Base-by-base conservation (phyloP, 2,888 invertebrate genomes). In the Rhamnusium bicolor region DNA sequence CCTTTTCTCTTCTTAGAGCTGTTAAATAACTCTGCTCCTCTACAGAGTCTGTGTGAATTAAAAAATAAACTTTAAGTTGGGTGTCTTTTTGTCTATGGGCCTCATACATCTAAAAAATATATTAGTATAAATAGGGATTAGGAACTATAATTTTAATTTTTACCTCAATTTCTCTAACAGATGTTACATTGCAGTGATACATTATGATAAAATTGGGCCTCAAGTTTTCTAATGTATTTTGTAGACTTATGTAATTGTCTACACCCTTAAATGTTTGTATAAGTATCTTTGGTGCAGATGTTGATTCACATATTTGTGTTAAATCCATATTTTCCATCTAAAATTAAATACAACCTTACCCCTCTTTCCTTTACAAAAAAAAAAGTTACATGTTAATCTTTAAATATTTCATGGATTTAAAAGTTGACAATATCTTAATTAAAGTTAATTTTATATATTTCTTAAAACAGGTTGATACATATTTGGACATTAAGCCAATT, bases 1-100 rank as follows among this genome's bases (percentile, higher is more conserved):
- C 93, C 86, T 98, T 99, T 88, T 99, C 99, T 75, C 95, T 91
- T 77, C 96, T 91, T 69, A 99, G 89, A 0, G 95, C 92, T 0
- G 98, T 97, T 40, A 99, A 90, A 88, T 98, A 99, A 1, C 96
- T 93, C 89, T 99, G 99, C 87, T 99, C 99, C 89, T 99, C 99
- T 0, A 97, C 96, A 6, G 99, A 98, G 74, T 94, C 94, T 8
- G 93, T 93, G 86, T 98, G 97, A 78, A 98, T 92, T 61, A 99
- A 87, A 83, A 98, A 97, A 87, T 96, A 99, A 7, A 99, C 94
- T 83, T 93, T 93, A 4, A 94, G 86, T 14, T 89, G 86, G 0
- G 90, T 87, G 8, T 90, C 89, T n/a, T 87, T 85, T 53, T 88
- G 86, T 73, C 91, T 90, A 27, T 92, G 90, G 24, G 92, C 91